Percentiles rank a stretch among this genome's conserved stretches.
Evolutionary conservation across 2,888 invertebrate genomes (phyloP).

Genomic region (Pyrrhia umbra): DNA sequence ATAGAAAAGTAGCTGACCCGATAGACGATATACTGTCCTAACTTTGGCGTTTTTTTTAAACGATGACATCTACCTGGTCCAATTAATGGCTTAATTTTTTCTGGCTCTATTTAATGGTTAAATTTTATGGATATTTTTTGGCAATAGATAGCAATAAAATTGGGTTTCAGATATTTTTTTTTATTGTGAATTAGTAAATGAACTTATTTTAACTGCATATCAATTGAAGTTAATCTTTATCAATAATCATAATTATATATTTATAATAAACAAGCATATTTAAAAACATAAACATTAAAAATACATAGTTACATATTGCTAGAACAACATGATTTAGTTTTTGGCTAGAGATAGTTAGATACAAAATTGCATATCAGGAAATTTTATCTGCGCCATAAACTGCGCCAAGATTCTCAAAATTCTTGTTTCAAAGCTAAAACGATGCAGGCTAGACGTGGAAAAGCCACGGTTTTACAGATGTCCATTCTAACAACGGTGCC

Average conservation of each 20-base stretch:
- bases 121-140: background rate
- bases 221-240: too few relatives aligned
- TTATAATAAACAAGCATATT: too few relatives aligned
- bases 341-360: conserved; percentile 2
- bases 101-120: background rate
- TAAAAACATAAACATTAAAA: background rate
- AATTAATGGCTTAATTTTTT: too few relatives aligned
- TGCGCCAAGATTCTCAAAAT: conserved; percentile 1
- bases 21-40: too few relatives aligned
- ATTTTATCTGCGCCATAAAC: conserved; percentile 27
- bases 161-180: too few relatives aligned
- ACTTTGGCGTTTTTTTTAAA: too few relatives aligned
- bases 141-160: too few relatives aligned
- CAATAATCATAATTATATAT: too few relatives aligned
- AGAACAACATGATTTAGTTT: conserved; percentile 5
- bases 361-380: conserved; percentile 23
- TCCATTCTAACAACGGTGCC: conserved; percentile 54
- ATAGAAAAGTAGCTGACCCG: too few relatives aligned
- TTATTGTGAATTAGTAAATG: too few relatives aligned
- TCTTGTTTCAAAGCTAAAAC: conserved; percentile 1
- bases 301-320: conserved; percentile 8
- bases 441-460: conserved; percentile 4
- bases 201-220: too few relatives aligned
- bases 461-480: conserved; percentile 33
- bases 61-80: too few relatives aligned